Evolutionary conservation across 2,888 invertebrate genomes (phyloP), one percentile per base, ranked within the genome.

Genomic region (Zaprionus lineosus): DNA sequence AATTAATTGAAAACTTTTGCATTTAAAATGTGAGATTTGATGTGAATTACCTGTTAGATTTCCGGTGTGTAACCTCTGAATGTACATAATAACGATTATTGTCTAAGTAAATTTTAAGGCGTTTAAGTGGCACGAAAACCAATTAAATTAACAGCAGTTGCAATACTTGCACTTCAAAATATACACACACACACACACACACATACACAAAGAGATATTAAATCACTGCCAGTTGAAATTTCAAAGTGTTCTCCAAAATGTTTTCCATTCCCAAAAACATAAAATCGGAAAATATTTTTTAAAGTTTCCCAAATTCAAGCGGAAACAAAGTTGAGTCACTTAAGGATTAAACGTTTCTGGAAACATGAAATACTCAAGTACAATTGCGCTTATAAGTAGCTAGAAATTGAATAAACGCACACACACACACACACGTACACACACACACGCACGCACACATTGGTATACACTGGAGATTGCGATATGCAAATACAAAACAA

Each of bases 11-110:
- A 65, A 71, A 72, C 66, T 69, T 70, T 79, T 75, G 60, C 73
- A 83, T 74, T 83, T 64, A 59, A 71, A 85, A 82, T 79, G 81
- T 79, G 77, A 77, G 81, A 77, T 74, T 68, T 79, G 56, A 75
- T 79, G 76, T 82, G 76, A 78, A 75, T 75, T 75, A 77, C 75
- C 73, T 77, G 76, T 77, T 74, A 60, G 59, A 67, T 39, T 59
- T 75, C 52, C 26, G 48, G 62, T 44, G 31, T 55, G 36, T 50
- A 65, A 52, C 21, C 50, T 56, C 46, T 59, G 19, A 59, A 56
- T 56, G 47, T 57, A 53, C 11, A 18, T 43, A 15, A 16, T 46
- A 57, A 5, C 18, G 46, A 57, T 4, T 40, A 47, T 41, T 29
- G 36, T 58, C 14, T 43, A 60, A 64, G 68, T 53, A 64, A 55